phyloP scores from a whole-genome alignment of 1,140 invertebrate genomes.

The Hyphantria cunea region DNA sequence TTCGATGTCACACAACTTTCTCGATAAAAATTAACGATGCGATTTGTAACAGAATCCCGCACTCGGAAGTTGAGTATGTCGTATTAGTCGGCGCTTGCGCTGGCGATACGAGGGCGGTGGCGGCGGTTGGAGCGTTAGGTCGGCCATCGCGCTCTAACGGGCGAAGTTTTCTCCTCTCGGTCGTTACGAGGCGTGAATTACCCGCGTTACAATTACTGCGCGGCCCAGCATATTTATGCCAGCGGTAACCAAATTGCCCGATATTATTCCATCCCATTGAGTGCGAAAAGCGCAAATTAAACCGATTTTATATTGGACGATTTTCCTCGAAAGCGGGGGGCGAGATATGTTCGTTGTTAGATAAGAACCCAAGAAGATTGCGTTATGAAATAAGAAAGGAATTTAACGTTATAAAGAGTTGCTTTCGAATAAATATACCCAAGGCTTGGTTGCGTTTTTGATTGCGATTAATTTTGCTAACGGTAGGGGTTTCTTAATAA shows the following conservation, averaged over 20 bases:
- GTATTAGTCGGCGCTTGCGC: neutral
- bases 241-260: conserved; percentile 81
- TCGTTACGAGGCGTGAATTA: conserved; percentile 80
- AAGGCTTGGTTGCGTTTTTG: conserved; percentile 39
- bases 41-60: neutral
- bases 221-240: conserved; percentile 79
- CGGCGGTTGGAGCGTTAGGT: conserved; percentile 8
- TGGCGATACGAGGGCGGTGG: neutral
- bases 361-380: conserved; percentile 78
- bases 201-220: conserved; percentile 79
- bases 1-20: neutral
- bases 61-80: conserved; percentile 1
- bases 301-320: conserved; percentile 82
- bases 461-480: conserved; percentile 39
- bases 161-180: conserved; percentile 71
- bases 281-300: conserved; percentile 82
- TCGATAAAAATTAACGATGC: neutral
- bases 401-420: conserved; percentile 77
- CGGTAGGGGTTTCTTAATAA: conserved; percentile 23
- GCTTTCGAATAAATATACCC: conserved; percentile 62
- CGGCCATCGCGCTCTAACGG: conserved; percentile 46
- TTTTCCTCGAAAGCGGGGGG: conserved; percentile 74
- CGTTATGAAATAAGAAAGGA: conserved; percentile 81
- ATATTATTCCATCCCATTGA: conserved; percentile 82
- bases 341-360: conserved; percentile 78